Conservation (phyloP, 2,888 invertebrate species). For the Metacarcinus magister region DNA sequence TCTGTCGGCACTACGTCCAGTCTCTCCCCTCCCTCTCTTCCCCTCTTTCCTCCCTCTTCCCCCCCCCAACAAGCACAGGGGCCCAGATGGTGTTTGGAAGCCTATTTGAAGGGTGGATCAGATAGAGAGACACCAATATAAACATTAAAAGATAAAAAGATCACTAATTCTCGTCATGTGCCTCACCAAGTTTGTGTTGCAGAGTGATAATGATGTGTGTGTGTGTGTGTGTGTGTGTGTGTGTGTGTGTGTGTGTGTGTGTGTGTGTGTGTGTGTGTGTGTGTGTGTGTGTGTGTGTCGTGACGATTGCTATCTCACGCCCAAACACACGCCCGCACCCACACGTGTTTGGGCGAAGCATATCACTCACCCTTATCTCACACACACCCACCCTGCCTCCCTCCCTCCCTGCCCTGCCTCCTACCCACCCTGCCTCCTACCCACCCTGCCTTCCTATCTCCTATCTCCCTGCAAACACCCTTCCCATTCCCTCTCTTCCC, state of each 20-base stretch:
- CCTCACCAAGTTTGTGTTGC: neutral
- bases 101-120: neutral
- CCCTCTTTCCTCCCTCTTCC: neutral
- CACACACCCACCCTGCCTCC: neutral
- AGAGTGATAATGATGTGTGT: neutral
- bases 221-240: neutral
- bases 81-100: neutral
- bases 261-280: neutral
- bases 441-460: neutral
- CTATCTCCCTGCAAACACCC: neutral
- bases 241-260: neutral
- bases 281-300: neutral
- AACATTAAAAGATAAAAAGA: neutral
- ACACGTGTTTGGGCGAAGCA: constrained; percentile 4
- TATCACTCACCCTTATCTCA: constrained; percentile 34
- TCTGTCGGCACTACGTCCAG: neutral
- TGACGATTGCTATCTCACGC: neutral
- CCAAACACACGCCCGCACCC: constrained; percentile 29
- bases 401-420: neutral
- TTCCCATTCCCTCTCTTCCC: neutral
- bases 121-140: neutral
- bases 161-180: neutral
- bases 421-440: neutral
- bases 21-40: neutral
- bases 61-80: neutral